Conservation (phyloP, 2,797 vertebrate genomes). For the Siniperca scherzeri region DNA sequence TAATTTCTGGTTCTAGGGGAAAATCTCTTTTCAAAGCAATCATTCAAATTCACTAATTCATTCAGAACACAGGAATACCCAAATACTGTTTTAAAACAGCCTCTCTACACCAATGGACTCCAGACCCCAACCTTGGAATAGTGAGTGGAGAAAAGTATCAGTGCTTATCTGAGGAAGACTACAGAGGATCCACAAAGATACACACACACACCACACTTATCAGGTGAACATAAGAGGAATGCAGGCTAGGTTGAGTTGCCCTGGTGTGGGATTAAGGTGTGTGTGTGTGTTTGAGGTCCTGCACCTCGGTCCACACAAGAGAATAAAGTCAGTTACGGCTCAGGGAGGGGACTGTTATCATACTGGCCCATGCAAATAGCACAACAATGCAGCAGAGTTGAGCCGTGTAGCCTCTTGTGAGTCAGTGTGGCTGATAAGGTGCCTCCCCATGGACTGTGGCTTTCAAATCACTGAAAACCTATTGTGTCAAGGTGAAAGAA, state of each 20-base stretch:
- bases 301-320: conserved; percentile 11
- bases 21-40: neutral
- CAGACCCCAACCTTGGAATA: neutral
- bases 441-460: conserved; percentile 26
- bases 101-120: neutral
- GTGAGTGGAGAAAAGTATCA: neutral
- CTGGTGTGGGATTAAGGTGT: conserved; percentile 24
- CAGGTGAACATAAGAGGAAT: conserved; percentile 52
- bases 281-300: conserved; percentile 5
- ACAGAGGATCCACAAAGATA: conserved; percentile 3
- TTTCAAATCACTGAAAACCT: conserved; percentile 34
- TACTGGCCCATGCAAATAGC: conserved; percentile 56
- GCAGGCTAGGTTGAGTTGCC: conserved; percentile 9
- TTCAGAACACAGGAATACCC: conserved; percentile 4
- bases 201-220: conserved; percentile 33
- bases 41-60: neutral
- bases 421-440: conserved; percentile 61
- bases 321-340: conserved; percentile 31
- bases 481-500: conserved; percentile 52
- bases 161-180: conserved; percentile 8
- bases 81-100: neutral
- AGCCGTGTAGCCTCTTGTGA: conserved; percentile 62
- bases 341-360: conserved; percentile 63
- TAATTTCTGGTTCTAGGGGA: neutral
- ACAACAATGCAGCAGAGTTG: conserved; percentile 60